These are phyloP conservation scores for Tiliqua scincoides DNA, from an alignment of 2,113 vertebrate species.

Conservation along the genomic window DNA sequence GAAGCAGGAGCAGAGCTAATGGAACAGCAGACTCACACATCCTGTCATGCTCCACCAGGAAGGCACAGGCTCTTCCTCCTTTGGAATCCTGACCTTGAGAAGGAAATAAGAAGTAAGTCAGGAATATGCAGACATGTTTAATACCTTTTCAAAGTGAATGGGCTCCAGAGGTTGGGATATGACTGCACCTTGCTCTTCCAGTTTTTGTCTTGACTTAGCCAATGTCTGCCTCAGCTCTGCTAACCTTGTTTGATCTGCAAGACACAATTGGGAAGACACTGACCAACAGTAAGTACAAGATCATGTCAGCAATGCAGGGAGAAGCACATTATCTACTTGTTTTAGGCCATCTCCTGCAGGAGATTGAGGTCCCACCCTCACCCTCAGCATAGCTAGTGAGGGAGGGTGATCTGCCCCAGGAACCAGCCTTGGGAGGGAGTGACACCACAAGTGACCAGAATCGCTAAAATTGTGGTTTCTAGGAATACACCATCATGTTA, in stretches of 20 bases:
- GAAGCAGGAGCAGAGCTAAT: not conserved
- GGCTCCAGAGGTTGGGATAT: conserved; percentile 75
- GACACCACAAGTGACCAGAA: too few species aligned
- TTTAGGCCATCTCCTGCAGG: not conserved
- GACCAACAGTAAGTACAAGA: not conserved
- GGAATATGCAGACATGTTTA: accelerated
- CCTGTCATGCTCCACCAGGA: not conserved
- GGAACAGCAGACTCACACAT: not conserved
- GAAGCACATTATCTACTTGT: not conserved
- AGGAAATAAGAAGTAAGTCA: not conserved
- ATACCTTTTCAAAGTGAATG: conserved; percentile 88
- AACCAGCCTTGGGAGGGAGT: too few species aligned
- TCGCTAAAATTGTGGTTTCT: too few species aligned
- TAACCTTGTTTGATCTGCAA: conserved; percentile 66
- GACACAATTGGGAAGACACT: conserved; percentile 3
- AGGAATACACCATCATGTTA: too few species aligned
- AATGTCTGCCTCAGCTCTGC: conserved; percentile 70
- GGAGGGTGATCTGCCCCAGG: too few species aligned
- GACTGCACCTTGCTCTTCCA: not conserved
- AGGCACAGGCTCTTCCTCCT: not conserved
- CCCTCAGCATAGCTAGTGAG: too few species aligned
- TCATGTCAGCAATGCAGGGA: not conserved
- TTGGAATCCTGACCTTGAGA: not conserved
- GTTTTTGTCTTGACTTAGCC: conserved; percentile 1
- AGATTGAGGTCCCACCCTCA: not conserved